Conservation (phyloP, 2,888 invertebrate genomes). For the Formica aserva region DNA sequence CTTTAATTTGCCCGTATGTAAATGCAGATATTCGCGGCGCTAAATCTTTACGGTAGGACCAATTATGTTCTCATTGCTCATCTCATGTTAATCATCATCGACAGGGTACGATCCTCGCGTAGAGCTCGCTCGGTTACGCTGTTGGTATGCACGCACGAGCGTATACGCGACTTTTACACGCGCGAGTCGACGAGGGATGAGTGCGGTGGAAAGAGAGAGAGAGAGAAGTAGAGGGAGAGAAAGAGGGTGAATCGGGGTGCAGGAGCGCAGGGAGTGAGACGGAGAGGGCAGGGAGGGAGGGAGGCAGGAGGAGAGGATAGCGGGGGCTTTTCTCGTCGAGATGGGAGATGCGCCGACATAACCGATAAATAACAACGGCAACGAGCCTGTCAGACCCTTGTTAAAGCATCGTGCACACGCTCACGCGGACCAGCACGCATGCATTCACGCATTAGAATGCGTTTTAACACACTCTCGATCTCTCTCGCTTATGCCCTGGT, state of each 20-base stretch:
- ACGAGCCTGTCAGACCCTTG: constrained; percentile 86
- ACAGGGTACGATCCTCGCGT: constrained; percentile 17
- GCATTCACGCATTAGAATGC: constrained; percentile 77
- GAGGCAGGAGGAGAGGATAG: constrained; percentile 52
- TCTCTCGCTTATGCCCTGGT: constrained; percentile 45
- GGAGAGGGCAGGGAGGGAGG: constrained; percentile 35
- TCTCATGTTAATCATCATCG: constrained; percentile 45
- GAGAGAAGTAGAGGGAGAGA: constrained; percentile 40
- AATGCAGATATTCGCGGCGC: constrained; percentile 45
- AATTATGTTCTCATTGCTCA: constrained; percentile 57
- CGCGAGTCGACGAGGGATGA: constrained; percentile 53
- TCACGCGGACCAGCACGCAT: constrained; percentile 73
- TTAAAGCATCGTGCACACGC: constrained; percentile 82
- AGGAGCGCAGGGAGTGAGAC: constrained; percentile 51
- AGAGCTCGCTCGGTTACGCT: constrained; percentile 63
- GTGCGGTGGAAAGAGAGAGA: constrained; percentile 11
- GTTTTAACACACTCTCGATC: constrained; percentile 70
- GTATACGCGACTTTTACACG: constrained; percentile 67
- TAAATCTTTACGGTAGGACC: constrained; percentile 51
- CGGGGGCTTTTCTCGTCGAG: constrained; percentile 77
- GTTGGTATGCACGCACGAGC: constrained; percentile 59
- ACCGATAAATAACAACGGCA: constrained; percentile 86
- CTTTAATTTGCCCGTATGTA: constrained; percentile 45
- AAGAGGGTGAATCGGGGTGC: constrained; percentile 36
- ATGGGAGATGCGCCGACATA: constrained; percentile 85